Evolutionary conservation across 30 jellyfish, hydroid and myxozoan species (phyloP), one percentile per base, ranked within the genome.

Genomic region (Cassiopea xamachana): DNA sequence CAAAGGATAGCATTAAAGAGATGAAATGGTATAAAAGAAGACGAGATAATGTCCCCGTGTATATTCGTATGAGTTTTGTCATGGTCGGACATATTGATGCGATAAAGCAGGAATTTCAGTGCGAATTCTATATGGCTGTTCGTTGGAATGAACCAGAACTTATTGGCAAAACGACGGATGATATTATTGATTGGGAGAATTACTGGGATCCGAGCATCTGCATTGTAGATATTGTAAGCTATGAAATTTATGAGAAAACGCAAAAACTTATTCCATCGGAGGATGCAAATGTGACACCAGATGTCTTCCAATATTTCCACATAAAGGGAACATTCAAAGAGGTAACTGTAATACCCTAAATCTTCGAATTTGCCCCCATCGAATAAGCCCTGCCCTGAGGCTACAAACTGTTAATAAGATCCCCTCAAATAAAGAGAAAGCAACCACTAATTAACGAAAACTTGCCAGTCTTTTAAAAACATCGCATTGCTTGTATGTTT

Each of bases 281-380:
- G 1, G 2, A 0, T 16, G 48, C 72, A 10, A 79, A 79, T 12
- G 81, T 16, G 58, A 10, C 51, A 27, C 86, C 86, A 1, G 72
- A 68, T n/a, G 92, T 85, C 8, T 48, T 18, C 12, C 92, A 85
- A 75, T 85, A 85, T 48, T 72, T 49, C 70, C 92, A 85, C 39
- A 60, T 85, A 61, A 85, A 85, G 76, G 92, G 92, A 48, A 60
- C 86, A 14, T 85, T 85, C 72, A 75, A 85, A 85, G 92, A 85
- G 72, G 83, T 82, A 16, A 39, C n/a, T 9, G 27, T 19, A 12
- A 1, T 19, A 69, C 7, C 78, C 6, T n/a, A 69, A 6, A 2
- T 69, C 48, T n/a, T n/a, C n/a, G n/a, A n/a, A n/a, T n/a, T n/a
- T n/a, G n/a, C n/a, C n/a, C n/a, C n/a, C n/a, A n/a, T n/a, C n/a